Percentiles rank a stretch among this genome's conserved stretches.
These are phyloP conservation scores for Zophobas morio DNA, from an alignment of 1,140 invertebrate species.

Conservation along the genomic window DNA sequence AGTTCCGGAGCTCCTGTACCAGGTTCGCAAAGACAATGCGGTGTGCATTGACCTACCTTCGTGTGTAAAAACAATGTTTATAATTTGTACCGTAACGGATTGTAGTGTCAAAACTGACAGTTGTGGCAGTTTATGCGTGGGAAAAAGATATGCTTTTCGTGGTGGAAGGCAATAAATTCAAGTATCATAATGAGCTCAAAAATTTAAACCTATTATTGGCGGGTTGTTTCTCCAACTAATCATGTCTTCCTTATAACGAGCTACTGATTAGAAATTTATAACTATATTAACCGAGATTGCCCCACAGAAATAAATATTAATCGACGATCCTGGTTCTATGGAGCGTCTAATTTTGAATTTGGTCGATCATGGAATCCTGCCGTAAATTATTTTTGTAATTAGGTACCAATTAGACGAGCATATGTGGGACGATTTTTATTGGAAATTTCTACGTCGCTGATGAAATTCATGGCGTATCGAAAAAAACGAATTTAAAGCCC, in stretches of 20 bases:
- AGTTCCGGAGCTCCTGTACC: conserved; percentile 25
- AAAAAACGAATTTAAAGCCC: conserved; percentile 11
- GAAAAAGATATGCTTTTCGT: conserved; percentile 8
- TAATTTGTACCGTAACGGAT: conserved; percentile 11
- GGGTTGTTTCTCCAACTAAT: background rate
- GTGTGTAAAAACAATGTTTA: conserved; percentile 34
- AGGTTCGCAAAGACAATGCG: conserved; percentile 35
- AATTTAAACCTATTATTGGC: conserved; percentile 8
- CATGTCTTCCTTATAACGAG: conserved; percentile 1
- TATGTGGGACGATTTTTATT: conserved; percentile 32
- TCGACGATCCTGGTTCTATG: conserved; percentile 4
- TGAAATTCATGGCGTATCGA: conserved; percentile 1
- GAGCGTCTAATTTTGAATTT: background rate
- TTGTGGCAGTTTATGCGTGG: conserved; percentile 27
- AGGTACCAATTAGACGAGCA: conserved; percentile 11
- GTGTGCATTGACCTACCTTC: conserved; percentile 27
- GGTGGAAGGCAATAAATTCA: conserved; percentile 8
- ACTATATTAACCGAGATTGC: conserved; percentile 35
- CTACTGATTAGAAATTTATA: conserved; percentile 42
- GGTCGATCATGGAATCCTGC: conserved; percentile 22
- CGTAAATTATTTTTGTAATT: conserved; percentile 41
- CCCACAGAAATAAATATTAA: conserved; percentile 31
- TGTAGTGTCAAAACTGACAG: conserved; percentile 24
- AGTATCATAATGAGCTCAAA: conserved; percentile 16
- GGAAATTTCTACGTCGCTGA: background rate